A percentile compares a stretch with the other conserved stretches of the same genome.
Conservation (phyloP, 1,140 invertebrate genomes). For the Drosophila serrata region DNA sequence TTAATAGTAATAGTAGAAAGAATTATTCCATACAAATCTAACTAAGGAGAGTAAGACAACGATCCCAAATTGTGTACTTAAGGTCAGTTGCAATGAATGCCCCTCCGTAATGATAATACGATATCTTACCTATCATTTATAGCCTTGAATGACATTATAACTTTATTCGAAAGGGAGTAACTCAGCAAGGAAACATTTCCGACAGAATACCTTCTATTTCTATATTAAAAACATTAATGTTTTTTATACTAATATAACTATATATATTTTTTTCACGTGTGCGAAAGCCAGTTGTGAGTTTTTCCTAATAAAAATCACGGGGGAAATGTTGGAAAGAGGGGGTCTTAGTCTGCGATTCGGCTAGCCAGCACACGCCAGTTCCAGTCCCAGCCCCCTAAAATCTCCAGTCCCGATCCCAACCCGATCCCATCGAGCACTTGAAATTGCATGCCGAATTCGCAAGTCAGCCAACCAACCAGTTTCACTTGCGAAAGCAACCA, state of each 20-base stretch:
- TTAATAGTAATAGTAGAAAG: not conserved
- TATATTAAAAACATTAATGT: not conserved
- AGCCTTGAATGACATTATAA: no score
- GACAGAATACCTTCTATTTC: no score
- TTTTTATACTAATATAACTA: no score
- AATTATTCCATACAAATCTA: no score
- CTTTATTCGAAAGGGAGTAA: no score
- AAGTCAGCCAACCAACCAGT: conserved; percentile 69
- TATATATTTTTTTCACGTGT: not conserved
- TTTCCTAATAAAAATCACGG: conserved; percentile 30
- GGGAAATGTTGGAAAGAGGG: not conserved
- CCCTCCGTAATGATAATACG: no score
- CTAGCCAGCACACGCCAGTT: conserved; percentile 28
- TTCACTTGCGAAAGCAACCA: conserved; percentile 77
- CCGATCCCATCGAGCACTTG: conserved; percentile 31
- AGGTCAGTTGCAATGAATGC: no score
- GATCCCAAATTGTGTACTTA: no score
- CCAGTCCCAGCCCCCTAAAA: conserved; percentile 1
- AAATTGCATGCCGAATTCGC: conserved; percentile 64
- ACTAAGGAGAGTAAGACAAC: no score
- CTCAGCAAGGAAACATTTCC: no score
- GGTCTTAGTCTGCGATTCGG: conserved; percentile 23
- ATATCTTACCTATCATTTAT: no score
- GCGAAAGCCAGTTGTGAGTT: conserved; percentile 56
- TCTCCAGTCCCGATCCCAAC: conserved; percentile 41